phyloP scores from a whole-genome alignment of 2,113 vertebrate genomes.

The Poecile atricapillus region DNA sequence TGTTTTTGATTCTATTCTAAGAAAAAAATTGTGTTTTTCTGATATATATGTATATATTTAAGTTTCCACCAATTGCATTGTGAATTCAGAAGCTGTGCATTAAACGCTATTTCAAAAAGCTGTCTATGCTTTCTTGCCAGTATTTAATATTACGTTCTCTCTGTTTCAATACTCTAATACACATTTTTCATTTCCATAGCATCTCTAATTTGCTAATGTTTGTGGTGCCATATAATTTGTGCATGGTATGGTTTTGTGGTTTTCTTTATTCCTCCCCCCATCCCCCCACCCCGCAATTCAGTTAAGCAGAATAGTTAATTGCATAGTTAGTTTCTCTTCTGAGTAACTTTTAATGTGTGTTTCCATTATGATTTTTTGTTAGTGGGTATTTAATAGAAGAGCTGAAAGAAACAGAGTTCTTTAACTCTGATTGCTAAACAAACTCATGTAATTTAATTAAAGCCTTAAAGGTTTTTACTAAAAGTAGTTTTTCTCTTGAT shows the following conservation, averaged over 20 bases:
- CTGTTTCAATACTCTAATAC: not conserved
- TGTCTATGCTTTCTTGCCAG: not conserved
- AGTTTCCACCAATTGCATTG: not conserved
- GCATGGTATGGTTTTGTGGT: not conserved
- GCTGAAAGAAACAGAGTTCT: not conserved
- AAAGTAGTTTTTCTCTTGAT: not conserved
- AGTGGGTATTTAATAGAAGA: not conserved
- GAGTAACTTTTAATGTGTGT: not conserved
- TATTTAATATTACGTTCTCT: too few relatives aligned
- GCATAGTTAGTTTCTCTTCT: not conserved
- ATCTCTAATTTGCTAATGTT: not conserved
- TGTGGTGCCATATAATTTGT: not conserved
- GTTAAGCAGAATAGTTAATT: not conserved
- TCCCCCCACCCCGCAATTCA: not conserved
- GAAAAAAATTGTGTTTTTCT: not conserved
- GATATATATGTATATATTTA: not conserved
- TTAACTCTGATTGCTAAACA: not conserved
- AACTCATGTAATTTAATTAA: not conserved
- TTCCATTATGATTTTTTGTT: not conserved
- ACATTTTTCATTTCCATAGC: not conserved
- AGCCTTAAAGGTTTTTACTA: not conserved
- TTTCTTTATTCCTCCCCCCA: too few relatives aligned
- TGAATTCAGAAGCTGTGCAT: not conserved
- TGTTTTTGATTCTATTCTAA: not conserved
- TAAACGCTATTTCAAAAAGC: not conserved